A percentile compares a stretch with the other conserved stretches of the same genome.
phyloP scores from a whole-genome alignment of 2,113 vertebrate species.

The Ia io region DNA sequence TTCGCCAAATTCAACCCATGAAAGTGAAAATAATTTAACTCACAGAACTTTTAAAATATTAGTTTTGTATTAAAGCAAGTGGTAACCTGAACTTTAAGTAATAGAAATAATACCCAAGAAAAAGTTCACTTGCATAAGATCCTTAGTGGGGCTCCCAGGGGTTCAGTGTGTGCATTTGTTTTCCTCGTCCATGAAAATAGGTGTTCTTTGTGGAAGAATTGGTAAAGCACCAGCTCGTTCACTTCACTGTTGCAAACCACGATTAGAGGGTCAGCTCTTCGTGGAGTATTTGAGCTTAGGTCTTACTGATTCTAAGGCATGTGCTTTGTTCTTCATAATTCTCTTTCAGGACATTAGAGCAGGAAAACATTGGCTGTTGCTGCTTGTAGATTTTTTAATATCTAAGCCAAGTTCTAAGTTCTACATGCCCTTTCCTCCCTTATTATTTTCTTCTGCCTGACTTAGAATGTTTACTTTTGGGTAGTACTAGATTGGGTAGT shows the following conservation, averaged over 20 bases:
- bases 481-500: neutral
- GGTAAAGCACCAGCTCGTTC: neutral
- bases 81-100: neutral
- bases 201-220: neutral
- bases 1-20: neutral
- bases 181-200: neutral
- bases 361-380: neutral
- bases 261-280: neutral
- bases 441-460: neutral
- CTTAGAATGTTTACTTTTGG: neutral
- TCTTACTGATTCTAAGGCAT: neutral
- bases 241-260: neutral
- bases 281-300: neutral
- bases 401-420: neutral
- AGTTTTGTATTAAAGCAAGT: neutral
- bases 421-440: neutral
- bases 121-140: neutral
- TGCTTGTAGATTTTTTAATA: neutral
- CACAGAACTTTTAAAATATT: neutral
- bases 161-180: rapidly evolving
- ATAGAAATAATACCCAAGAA: neutral
- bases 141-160: neutral
- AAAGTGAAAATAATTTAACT: neutral
- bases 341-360: neutral
- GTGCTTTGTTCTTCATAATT: neutral